A percentile compares a stretch with the other conserved stretches of the same genome.
Conservation (phyloP, 2,888 invertebrate genomes). For the Torymus texanus region DNA sequence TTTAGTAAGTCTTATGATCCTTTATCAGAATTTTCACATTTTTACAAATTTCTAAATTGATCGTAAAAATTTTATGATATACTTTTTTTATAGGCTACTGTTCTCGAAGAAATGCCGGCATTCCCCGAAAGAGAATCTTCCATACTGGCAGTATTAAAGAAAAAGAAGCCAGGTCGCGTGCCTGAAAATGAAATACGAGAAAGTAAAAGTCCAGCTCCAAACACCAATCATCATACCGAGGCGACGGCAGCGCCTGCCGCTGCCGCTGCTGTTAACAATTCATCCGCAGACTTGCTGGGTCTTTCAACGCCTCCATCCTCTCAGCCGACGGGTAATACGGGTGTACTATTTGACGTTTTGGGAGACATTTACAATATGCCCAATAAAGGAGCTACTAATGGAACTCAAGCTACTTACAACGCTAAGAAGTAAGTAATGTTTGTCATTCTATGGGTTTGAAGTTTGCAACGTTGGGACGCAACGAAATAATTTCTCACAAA, state of each 20-base stretch:
- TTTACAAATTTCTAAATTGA: background rate
- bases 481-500: too few species aligned
- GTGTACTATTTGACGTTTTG: constrained; percentile 91
- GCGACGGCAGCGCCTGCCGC: constrained; percentile 68
- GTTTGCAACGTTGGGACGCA: too few species aligned
- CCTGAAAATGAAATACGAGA: constrained; percentile 91
- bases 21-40: constrained; percentile 6
- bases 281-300: constrained; percentile 90
- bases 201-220: constrained; percentile 84
- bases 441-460: too few species aligned
- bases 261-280: constrained; percentile 75
- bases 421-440: constrained; percentile 84
- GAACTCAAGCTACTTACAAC: constrained; percentile 85
- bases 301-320: constrained; percentile 90
- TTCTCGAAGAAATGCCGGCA: constrained; percentile 99
- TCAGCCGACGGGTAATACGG: constrained; percentile 83
- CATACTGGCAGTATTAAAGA: constrained; percentile 97
- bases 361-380: constrained; percentile 89
- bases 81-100: constrained; percentile 83
- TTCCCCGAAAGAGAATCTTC: constrained; percentile 99
- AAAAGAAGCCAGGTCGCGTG: constrained; percentile 97
- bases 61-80: too few species aligned
- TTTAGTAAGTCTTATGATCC: constrained; percentile 77
- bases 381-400: constrained; percentile 78
- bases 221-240: constrained; percentile 76